Percentiles rank a stretch among this genome's conserved stretches.
Evolutionary conservation across 2,113 vertebrate species (phyloP).

Genomic region (Thamnophis sirtalis): DNA sequence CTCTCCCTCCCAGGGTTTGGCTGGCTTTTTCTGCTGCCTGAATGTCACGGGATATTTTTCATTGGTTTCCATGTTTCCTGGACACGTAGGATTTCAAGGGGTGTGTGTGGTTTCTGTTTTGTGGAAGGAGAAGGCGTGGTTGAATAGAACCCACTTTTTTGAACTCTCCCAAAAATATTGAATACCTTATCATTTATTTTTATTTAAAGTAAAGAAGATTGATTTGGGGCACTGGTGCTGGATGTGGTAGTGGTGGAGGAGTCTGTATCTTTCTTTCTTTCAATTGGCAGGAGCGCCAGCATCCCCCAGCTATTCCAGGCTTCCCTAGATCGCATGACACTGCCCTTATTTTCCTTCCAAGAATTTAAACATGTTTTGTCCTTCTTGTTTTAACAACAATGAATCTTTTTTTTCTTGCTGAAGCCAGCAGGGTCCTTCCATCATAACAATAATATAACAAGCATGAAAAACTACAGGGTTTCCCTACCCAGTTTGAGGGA

Average conservation of each 20-base stretch:
- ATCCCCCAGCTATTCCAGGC: not conserved
- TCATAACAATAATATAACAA: not conserved
- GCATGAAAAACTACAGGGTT: not conserved
- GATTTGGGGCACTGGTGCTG: not conserved
- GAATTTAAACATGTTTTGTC: not conserved
- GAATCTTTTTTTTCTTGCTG: not conserved
- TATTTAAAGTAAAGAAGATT: not conserved
- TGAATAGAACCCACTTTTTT: not conserved
- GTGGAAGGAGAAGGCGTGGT: not conserved
- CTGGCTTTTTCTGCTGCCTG: not conserved
- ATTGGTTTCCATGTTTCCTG: not conserved
- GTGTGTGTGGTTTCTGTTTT: not conserved
- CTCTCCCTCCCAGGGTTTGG: not conserved
- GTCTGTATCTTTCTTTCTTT: not conserved
- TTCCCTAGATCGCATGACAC: not conserved
- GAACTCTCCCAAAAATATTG: not conserved
- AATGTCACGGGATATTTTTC: slow-evolving; percentile 32
- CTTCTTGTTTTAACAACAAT: not conserved
- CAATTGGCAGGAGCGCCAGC: not conserved
- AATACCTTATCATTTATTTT: not conserved
- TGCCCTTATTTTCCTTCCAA: not conserved
- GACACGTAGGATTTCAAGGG: slow-evolving; percentile 16
- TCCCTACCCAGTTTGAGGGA: not conserved
- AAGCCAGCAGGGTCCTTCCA: not conserved
- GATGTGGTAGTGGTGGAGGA: not conserved